Conservation (phyloP, 2,113 vertebrate genomes). For the Andinoacara biseriatus region DNA sequence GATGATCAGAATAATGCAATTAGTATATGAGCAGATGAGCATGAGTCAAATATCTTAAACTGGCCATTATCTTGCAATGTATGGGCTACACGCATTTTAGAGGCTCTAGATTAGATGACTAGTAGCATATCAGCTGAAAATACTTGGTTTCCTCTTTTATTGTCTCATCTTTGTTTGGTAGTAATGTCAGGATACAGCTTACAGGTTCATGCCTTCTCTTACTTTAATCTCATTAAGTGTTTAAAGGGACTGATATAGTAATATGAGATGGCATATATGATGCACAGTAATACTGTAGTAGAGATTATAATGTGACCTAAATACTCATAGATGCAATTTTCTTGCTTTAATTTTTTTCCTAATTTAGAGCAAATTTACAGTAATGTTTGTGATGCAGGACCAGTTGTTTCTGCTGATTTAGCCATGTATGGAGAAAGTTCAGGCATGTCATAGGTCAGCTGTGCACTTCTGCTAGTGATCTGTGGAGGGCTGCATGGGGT, state of each 20-base stretch:
- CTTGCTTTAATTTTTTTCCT: neutral
- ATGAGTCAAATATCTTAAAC: neutral
- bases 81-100: neutral
- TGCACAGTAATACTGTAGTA: neutral
- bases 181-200: neutral
- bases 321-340: neutral
- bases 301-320: conserved; percentile 8
- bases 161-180: neutral
- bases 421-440: neutral
- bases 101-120: conserved; percentile 6
- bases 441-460: conserved; percentile 13
- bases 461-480: neutral
- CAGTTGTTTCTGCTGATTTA: neutral
- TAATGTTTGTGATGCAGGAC: neutral
- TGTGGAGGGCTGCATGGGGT: neutral
- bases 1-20: neutral
- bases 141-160: conserved; percentile 2
- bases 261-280: neutral
- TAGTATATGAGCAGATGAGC: neutral
- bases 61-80: neutral
- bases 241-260: conserved; percentile 4
- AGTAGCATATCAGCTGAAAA: neutral
- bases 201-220: neutral
- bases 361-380: neutral
- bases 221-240: conserved; percentile 24